Evolutionary conservation across 2,888 invertebrate genomes (phyloP).

Genomic region (Amphiduros pacificus): DNA sequence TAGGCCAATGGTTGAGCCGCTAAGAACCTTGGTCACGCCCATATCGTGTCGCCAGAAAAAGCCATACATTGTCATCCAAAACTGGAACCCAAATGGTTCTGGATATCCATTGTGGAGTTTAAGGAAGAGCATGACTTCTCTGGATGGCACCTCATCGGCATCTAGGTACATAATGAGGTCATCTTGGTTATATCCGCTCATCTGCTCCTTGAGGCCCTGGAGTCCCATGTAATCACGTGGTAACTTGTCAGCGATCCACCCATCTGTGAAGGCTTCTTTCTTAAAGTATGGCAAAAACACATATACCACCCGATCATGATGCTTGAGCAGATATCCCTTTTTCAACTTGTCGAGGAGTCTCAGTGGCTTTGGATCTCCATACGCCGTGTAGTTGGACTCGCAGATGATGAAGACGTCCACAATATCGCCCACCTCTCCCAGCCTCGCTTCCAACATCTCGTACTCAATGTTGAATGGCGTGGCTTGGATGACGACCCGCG

Average conservation of each 20-base stretch:
- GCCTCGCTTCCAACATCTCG: constrained; percentile 9
- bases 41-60: constrained; percentile 7
- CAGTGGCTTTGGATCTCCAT: constrained; percentile 17
- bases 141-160: constrained; percentile 16
- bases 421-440: constrained; percentile 1
- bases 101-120: constrained; percentile 13
- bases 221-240: constrained; percentile 2
- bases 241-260: constrained; percentile 13
- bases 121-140: constrained; percentile 8
- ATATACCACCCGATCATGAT: constrained; percentile 7
- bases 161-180: constrained; percentile 13
- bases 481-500: constrained; percentile 8
- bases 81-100: constrained; percentile 13
- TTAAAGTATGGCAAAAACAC: constrained; percentile 12
- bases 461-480: constrained; percentile 15
- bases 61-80: constrained; percentile 6
- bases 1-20: constrained; percentile 6
- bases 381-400: constrained; percentile 8
- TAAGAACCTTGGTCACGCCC: not conserved
- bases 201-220: constrained; percentile 13
- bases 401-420: constrained; percentile 15
- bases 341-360: not conserved
- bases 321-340: not conserved
- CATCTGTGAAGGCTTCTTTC: constrained; percentile 4
- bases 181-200: constrained; percentile 3